Evolutionary conservation across 2,113 vertebrate species (phyloP).

Genomic region (Anser brachyrhynchus): DNA sequence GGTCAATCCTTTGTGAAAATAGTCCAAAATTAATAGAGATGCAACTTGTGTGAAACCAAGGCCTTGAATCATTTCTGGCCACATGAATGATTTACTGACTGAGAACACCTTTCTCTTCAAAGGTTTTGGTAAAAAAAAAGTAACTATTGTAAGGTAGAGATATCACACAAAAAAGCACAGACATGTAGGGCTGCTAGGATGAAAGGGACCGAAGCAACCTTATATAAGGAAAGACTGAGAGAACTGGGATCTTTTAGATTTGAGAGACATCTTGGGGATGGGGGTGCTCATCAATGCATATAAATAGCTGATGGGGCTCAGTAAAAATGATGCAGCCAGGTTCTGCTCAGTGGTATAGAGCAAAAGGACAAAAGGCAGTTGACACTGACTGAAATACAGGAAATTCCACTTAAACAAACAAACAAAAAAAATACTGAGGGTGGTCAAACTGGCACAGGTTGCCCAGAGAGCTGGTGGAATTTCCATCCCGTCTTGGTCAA

Average conservation of each 20-base stretch:
- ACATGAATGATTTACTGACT: neutral
- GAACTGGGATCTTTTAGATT: neutral
- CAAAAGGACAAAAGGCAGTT: neutral
- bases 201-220: neutral
- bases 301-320: neutral
- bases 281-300: neutral
- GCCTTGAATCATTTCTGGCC: neutral
- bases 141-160: neutral
- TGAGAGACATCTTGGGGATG: rapidly evolving
- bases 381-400: neutral
- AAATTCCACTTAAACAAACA: neutral
- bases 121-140: neutral
- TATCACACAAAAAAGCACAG: neutral
- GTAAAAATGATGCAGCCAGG: neutral
- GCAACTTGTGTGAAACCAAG: neutral
- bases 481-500: neutral
- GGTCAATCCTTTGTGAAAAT: neutral
- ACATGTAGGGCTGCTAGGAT: neutral
- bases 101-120: neutral
- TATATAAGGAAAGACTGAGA: neutral
- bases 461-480: neutral
- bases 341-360: neutral
- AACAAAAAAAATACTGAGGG: neutral
- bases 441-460: neutral
- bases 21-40: neutral